Evolutionary conservation across 2,888 invertebrate genomes (phyloP).

Genomic region (Sthenelais limicola): DNA sequence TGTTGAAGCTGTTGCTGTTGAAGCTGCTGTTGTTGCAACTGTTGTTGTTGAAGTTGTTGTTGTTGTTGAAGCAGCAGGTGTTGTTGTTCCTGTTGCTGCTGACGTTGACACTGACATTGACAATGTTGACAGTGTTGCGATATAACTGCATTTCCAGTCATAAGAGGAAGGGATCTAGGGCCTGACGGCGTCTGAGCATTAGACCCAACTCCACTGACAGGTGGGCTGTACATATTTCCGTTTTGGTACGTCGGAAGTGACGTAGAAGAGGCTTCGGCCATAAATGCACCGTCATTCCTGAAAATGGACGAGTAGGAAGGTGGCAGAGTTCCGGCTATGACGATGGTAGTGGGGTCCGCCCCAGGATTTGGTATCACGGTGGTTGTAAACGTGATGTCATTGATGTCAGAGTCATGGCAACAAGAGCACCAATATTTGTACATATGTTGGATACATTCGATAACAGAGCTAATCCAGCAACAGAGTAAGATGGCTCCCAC

Average conservation of each 20-base stretch:
- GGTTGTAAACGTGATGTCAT: slow-evolving; percentile 39
- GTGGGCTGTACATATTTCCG: background rate
- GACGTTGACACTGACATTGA: too few relatives aligned
- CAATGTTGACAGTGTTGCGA: too few relatives aligned
- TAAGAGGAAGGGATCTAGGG: slow-evolving; percentile 13
- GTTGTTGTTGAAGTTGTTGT: slow-evolving; percentile 19
- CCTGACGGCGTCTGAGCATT: slow-evolving; percentile 5
- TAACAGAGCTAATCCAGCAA: slow-evolving; percentile 48
- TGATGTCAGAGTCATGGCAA: slow-evolving; percentile 32
- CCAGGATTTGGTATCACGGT: slow-evolving; percentile 41
- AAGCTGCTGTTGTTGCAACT: slow-evolving; percentile 8
- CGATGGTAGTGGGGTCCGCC: slow-evolving; percentile 44
- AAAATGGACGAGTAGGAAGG: slow-evolving; percentile 46
- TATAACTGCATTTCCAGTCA: background rate
- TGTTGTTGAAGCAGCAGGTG: slow-evolving; percentile 18
- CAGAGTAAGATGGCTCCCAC: slow-evolving; percentile 48
- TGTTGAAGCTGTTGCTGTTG: background rate
- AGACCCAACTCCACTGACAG: too few relatives aligned
- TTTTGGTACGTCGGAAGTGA: slow-evolving; percentile 17
- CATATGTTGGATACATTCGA: slow-evolving; percentile 50
- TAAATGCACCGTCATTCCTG: slow-evolving; percentile 33
- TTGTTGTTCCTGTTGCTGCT: slow-evolving; percentile 16
- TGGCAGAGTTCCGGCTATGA: slow-evolving; percentile 46
- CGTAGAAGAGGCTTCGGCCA: background rate
- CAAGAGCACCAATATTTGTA: slow-evolving; percentile 53